Percentiles rank a stretch among this genome's conserved stretches.
phyloP scores from a whole-genome alignment of 2,797 vertebrate genomes.

The Sebastolobus altivelis region DNA sequence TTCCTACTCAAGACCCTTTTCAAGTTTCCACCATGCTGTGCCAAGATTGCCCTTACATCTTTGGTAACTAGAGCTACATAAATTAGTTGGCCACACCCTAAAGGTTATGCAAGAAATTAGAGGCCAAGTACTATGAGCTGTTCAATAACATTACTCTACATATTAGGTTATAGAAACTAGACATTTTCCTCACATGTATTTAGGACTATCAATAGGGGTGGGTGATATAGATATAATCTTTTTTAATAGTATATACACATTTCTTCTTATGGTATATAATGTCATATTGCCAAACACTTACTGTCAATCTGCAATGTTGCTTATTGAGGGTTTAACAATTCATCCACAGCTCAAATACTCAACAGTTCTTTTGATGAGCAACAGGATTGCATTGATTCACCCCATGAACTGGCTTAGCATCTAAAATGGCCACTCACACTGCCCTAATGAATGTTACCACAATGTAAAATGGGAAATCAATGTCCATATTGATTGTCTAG shows the following conservation, averaged over 20 bases:
- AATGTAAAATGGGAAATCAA: background rate
- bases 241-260: background rate
- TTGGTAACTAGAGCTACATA: background rate
- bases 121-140: background rate
- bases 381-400: background rate
- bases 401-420: background rate
- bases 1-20: background rate
- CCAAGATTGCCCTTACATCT: background rate
- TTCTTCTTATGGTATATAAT: background rate
- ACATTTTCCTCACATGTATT: background rate
- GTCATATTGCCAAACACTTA: background rate
- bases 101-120: background rate
- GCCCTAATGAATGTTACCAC: background rate
- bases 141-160: background rate
- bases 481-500: background rate
- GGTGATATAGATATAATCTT: background rate
- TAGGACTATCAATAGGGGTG: background rate
- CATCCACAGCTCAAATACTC: slow-evolving; percentile 2
- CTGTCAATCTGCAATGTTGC: background rate
- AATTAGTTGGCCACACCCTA: background rate
- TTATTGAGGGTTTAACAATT: background rate
- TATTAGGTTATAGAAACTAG: background rate
- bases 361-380: slow-evolving; percentile 1
- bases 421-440: background rate
- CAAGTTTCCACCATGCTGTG: background rate